Base-by-base conservation (phyloP, 2,797 vertebrate genomes). In the Oceanodroma leucorhoa region DNA sequence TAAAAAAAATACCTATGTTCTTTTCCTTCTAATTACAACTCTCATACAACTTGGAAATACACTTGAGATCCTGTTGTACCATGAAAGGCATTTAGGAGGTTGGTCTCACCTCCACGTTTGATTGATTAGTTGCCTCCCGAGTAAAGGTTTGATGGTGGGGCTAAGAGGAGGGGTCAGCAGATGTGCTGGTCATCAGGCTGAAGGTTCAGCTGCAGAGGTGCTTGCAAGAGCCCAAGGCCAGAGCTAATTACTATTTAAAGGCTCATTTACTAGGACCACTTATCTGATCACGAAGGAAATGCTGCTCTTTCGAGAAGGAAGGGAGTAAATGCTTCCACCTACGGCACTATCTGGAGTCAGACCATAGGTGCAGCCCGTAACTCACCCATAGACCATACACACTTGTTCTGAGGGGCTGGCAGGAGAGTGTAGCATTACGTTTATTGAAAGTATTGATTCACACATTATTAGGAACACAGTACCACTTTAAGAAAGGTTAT, bases 271-370 rank as follows among this genome's bases (percentile, higher is more conserved):
- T 8, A 17, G 13, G 15, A 58, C 14, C 58, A 1, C 15, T 6
- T 46, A 16, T 6, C 13, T 13, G 65, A 36, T 15, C 19, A 5
- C 17, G 7, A 70, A 69, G 50, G 41, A 50, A 67, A 60, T 3
- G 53, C 41, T 43, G 57, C n/a, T 34, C 45, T 3, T 64, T 9
- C 2, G 17, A 29, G 53, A 57, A 46, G 54, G 24, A 45, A 40
- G 19, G 16, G 27, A 38, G 21, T 4, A 48, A 64, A 9, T 2
- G 40, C 18, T 41, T 40, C 41, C 51, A 41, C 46, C 36, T 23
- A 0, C 0, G 0, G 38, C 34, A 0, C 43, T 6, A 0, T 2
- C 14, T 11, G 10, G 60, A 38, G 41, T 0, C 5, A 4, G 26
- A 19, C 30, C 14, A 12, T 3, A 64, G 57, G 19, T 14, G 30